Evolutionary conservation across 2,797 vertebrate genomes (phyloP).

Genomic region (Sebastes cheni): DNA sequence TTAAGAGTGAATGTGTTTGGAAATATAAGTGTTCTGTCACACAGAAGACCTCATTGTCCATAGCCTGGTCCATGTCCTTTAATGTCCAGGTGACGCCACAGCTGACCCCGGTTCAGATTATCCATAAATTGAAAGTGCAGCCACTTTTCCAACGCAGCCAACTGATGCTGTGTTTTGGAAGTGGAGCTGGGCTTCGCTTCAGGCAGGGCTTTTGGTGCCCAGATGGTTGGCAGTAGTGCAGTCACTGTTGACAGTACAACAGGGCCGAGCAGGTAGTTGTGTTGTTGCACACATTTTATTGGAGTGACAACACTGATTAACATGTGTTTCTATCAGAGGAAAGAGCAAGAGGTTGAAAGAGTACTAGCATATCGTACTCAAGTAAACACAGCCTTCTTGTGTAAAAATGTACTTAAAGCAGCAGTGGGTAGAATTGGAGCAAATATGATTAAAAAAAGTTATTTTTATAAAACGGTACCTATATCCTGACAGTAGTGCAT

Average conservation of each 20-base stretch:
- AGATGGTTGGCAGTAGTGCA: constrained; percentile 5
- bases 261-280: neutral
- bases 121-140: constrained; percentile 13
- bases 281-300: neutral
- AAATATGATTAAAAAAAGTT: no score
- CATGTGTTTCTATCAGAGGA: constrained; percentile 1
- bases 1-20: neutral
- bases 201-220: neutral
- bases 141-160: constrained; percentile 19
- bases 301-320: neutral
- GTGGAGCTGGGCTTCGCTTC: neutral
- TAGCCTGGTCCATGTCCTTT: neutral
- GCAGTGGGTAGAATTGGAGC: rapidly evolving
- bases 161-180: constrained; percentile 21
- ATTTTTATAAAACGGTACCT: no score
- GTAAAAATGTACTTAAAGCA: neutral
- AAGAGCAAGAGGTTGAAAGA: neutral
- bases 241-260: constrained; percentile 2
- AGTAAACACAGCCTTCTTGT: neutral
- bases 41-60: constrained; percentile 6
- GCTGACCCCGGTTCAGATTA: constrained; percentile 20
- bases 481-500: no score
- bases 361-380: neutral
- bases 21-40: neutral
- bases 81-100: constrained; percentile 4